A percentile compares a stretch with the other conserved stretches of the same genome.
These are phyloP conservation scores for Rhinoraja longicauda DNA, from an alignment of 2,797 vertebrate genomes.

Conservation along the genomic window DNA sequence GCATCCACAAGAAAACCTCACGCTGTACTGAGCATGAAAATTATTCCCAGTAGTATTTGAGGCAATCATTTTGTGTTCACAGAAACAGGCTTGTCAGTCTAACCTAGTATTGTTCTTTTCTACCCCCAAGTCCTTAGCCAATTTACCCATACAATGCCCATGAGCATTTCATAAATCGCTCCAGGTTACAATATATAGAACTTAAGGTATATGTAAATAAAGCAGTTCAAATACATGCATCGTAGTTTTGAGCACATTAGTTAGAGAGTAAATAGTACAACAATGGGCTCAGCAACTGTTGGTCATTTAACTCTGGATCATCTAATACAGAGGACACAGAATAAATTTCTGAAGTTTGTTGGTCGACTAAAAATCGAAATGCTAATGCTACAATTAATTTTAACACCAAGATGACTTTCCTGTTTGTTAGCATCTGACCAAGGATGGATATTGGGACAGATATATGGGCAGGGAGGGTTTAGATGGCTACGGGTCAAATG, in stretches of 20 bases:
- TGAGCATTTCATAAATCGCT: not conserved
- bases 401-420: not conserved
- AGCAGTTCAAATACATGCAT: not conserved
- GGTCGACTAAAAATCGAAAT: not conserved
- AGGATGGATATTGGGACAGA: too few relatives aligned
- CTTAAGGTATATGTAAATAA: not conserved
- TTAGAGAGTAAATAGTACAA: not conserved
- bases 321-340: not conserved
- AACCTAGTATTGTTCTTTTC: not conserved
- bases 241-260: not conserved
- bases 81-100: not conserved
- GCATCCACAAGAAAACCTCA: not conserved
- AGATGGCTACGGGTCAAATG: too few relatives aligned
- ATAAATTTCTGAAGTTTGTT: not conserved
- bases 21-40: not conserved
- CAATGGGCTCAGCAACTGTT: not conserved
- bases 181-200: not conserved
- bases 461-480: too few relatives aligned
- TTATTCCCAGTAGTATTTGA: not conserved
- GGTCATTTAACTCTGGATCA: not conserved
- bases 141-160: not conserved
- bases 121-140: not conserved
- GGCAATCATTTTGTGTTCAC: not conserved
- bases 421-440: too few relatives aligned
- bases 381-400: not conserved